These are phyloP conservation scores for Magallana nippona DNA, from an alignment of 2,888 invertebrate genomes.

Conservation along the genomic window DNA sequence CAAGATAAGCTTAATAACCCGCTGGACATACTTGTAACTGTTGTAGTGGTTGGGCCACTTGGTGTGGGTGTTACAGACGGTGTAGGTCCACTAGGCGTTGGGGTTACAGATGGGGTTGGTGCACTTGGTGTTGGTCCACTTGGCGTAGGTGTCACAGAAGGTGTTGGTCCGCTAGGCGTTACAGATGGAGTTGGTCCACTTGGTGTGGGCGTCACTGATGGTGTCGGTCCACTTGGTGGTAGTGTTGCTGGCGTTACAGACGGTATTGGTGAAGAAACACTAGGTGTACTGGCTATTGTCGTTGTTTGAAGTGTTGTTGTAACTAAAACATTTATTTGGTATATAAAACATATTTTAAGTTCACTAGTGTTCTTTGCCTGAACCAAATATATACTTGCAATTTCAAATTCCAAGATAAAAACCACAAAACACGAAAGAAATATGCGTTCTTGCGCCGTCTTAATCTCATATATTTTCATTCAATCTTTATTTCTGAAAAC, in stretches of 20 bases:
- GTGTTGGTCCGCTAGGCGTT: background rate
- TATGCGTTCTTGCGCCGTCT: too few species aligned
- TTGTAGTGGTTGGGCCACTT: background rate
- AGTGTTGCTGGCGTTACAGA: slow-evolving; percentile 11
- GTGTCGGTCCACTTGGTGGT: slow-evolving; percentile 6
- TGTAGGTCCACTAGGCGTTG: background rate
- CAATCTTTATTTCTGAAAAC: too few species aligned
- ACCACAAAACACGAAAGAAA: too few species aligned
- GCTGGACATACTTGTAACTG: background rate
- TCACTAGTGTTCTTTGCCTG: background rate
- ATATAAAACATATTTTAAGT: background rate
- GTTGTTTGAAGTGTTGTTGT: background rate
- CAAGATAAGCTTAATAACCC: background rate
- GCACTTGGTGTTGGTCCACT: background rate
- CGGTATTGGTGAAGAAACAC: slow-evolving; percentile 12
- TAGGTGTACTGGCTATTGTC: background rate
- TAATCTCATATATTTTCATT: too few species aligned
- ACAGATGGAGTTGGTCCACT: slow-evolving; percentile 4
- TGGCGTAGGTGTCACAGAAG: background rate
- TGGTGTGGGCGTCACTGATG: slow-evolving; percentile 5
- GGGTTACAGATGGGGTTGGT: background rate
- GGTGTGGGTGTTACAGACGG: too few species aligned
- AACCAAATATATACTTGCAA: background rate
- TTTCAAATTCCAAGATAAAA: background rate
- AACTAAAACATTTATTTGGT: background rate